Evolutionary conservation across 2,888 invertebrate genomes (phyloP).

Genomic region (Strigamia maritima): DNA sequence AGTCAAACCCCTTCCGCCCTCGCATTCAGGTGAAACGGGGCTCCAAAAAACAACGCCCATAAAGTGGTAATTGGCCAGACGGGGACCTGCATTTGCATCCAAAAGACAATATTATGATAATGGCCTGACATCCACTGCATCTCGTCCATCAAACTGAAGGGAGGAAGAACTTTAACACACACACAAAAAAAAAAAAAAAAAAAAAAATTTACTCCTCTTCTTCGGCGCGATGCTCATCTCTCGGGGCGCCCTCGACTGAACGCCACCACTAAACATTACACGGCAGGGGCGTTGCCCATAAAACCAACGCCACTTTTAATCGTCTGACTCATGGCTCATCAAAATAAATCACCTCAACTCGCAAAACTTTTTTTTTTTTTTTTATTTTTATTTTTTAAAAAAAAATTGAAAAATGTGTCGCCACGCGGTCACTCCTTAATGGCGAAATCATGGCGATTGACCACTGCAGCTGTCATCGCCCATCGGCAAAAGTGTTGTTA

Average conservation of each 20-base stretch:
- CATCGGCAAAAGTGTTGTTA: not conserved
- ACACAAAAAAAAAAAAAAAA: not conserved
- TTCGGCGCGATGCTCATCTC: constrained; percentile 31
- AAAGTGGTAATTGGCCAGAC: constrained; percentile 33
- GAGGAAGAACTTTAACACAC: not conserved
- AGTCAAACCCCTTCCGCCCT: constrained; percentile 20
- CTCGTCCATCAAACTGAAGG: constrained; percentile 27
- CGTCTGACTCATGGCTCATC: constrained; percentile 34
- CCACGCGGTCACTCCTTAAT: not conserved
- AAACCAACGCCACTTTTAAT: constrained; percentile 34
- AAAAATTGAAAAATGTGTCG: not conserved
- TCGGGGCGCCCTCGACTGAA: constrained; percentile 28
- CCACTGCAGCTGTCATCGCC: not conserved
- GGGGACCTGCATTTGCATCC: constrained; percentile 32
- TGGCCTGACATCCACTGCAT: constrained; percentile 28
- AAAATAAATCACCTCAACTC: constrained; percentile 4
- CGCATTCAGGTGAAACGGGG: constrained; percentile 29
- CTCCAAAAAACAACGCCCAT: constrained; percentile 31
- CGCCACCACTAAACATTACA: constrained; percentile 19
- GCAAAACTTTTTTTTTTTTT: not conserved
- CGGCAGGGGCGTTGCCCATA: constrained; percentile 34
- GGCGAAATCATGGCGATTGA: not conserved
- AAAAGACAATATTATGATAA: constrained; percentile 34
- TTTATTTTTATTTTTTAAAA: not conserved
- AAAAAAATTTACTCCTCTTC: constrained; percentile 11